Evolutionary conservation across 2,113 vertebrate species (phyloP).

Genomic region (Solenodon paradoxus): DNA sequence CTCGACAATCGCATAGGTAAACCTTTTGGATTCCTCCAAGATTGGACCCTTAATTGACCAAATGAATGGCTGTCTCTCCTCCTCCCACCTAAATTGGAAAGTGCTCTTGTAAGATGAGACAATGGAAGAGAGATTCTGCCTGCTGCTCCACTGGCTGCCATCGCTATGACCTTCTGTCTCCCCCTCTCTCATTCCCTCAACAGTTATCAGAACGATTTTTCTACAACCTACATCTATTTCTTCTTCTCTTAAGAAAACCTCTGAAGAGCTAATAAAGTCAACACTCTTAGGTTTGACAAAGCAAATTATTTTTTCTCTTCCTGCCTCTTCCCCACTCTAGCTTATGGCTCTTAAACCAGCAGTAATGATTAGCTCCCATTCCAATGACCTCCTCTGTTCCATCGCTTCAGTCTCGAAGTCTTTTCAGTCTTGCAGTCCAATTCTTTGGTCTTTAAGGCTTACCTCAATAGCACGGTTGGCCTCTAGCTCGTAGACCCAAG

Average conservation of each 20-base stretch:
- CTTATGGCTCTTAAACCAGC: background rate
- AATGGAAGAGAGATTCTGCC: background rate
- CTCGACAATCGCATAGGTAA: slow-evolving; percentile 36
- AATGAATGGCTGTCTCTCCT: slow-evolving; percentile 35
- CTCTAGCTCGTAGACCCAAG: background rate
- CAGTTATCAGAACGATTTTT: background rate
- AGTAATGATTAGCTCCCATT: background rate
- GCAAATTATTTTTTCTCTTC: background rate
- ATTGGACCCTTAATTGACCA: slow-evolving; percentile 52
- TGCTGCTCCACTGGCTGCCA: background rate
- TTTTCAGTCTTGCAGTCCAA: background rate
- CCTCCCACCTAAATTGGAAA: slow-evolving; percentile 39
- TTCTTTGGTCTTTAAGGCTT: background rate
- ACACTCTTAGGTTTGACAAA: background rate
- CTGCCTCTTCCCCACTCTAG: background rate
- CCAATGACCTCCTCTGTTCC: background rate
- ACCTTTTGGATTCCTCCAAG: slow-evolving; percentile 38
- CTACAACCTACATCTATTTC: background rate
- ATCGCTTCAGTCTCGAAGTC: background rate
- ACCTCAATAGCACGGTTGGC: background rate
- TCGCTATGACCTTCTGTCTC: background rate
- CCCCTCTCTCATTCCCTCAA: background rate
- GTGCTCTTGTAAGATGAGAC: background rate
- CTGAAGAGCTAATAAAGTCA: background rate
- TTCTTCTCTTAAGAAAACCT: background rate